Base-by-base conservation (phyloP, 2,888 invertebrate genomes). In the Acanthosepion esculentum region DNA sequence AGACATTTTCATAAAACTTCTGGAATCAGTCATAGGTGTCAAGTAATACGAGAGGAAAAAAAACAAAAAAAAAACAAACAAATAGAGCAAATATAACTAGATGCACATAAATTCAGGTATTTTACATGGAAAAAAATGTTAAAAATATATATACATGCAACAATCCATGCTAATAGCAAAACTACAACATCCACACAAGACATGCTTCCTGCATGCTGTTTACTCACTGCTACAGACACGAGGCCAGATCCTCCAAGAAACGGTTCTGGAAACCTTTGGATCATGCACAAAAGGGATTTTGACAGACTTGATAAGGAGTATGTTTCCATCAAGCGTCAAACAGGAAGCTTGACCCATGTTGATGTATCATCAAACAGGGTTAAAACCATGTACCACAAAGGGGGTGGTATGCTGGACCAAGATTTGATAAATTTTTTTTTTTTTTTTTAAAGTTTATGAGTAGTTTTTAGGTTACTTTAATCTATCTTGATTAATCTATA, bases 331-430 rank as follows among this genome's bases (percentile, higher is more conserved):
- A 94, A 94, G 94, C 59, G 41, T 93, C 95, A 95, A 95, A 95
- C 95, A 95, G 95, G 95, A 95, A 95, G 95, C 95, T 95, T 94
- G 91, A 93, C 94, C 94, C 94, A 94, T 93, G 92, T 48, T 23
- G 92, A 48, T 48, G 50, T 50, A 48, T 94, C 94, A 94, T 94
- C 94, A 94, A 95, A 95, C 94, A 93, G 33, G 64, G 94, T n/a
- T 95, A 95, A 95, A 95, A 96, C 95, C 95, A 94, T 95, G 94
- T 95, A 96, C 96, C 95, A 96, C 96, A 96, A 95, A 96, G 95
- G 96, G 96, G 95, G 95, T 95, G 93, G 94, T 95, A 93, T 93
- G 94, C 95, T 95, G 95, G 95, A 95, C 95, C 91, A 91, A 95
- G 78, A 53, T 94, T 92, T 94, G 8, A 55, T 26, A 41, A 50